Conservation (phyloP, 1,140 invertebrate species). For the Rhizoglyphus robini region DNA sequence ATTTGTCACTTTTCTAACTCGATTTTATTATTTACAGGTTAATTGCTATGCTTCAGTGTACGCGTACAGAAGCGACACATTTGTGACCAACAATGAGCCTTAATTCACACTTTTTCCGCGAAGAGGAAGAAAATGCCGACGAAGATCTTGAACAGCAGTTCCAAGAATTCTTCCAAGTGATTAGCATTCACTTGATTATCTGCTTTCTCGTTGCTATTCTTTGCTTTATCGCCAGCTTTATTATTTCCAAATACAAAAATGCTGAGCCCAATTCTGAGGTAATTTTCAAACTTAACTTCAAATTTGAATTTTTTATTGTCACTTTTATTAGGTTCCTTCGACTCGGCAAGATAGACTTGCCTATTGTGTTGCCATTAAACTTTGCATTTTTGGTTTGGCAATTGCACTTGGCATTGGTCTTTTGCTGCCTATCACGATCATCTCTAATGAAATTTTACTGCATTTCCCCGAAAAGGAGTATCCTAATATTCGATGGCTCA, state of each 20-base stretch:
- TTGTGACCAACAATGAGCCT: no score
- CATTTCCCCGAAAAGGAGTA: constrained; percentile 77
- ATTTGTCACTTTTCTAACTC: no score
- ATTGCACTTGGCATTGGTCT: no score
- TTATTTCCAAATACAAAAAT: constrained; percentile 2
- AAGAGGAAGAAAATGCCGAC: constrained; percentile 3
- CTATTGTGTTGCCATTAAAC: constrained; percentile 48
- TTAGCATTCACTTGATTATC: constrained; percentile 5
- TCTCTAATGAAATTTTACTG: constrained; percentile 78
- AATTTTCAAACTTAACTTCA: not conserved
- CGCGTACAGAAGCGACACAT: no score
- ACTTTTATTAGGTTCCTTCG: constrained; percentile 11
- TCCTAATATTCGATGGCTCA: no score
- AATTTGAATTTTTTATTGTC: not conserved
- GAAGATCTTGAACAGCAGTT: not conserved
- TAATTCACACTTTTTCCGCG: constrained; percentile 55
- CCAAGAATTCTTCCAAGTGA: constrained; percentile 11
- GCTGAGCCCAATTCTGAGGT: constrained; percentile 4
- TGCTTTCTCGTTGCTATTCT: not conserved
- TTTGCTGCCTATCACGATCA: constrained; percentile 84
- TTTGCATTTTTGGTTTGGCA: constrained; percentile 83
- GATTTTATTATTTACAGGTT: no score
- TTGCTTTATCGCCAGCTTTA: not conserved
- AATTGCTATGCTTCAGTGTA: no score
- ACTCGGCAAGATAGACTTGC: constrained; percentile 30